phyloP scores from a whole-genome alignment of 2,797 vertebrate genomes.

The Pteronotus mesoamericanus region DNA sequence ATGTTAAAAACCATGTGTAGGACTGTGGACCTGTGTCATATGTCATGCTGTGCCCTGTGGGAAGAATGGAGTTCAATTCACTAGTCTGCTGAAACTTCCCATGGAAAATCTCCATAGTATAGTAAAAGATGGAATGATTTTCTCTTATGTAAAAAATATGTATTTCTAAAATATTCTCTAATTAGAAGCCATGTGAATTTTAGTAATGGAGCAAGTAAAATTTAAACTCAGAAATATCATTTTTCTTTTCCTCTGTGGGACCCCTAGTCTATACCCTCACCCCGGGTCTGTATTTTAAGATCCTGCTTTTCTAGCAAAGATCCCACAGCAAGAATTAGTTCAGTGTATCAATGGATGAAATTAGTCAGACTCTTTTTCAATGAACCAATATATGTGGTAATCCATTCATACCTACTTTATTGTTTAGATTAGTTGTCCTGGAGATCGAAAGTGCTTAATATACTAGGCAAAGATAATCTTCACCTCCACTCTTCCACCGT shows the following conservation, averaged over 20 bases:
- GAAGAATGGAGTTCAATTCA: neutral
- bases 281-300: neutral
- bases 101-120: neutral
- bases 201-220: neutral
- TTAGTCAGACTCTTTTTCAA: neutral
- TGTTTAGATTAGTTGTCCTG: neutral
- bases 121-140: constrained; percentile 12
- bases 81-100: neutral
- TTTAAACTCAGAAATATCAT: neutral
- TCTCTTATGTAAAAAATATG: neutral
- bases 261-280: neutral
- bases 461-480: no score
- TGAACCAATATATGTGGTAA: neutral
- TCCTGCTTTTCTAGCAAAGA: neutral
- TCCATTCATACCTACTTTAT: neutral
- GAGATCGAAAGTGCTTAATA: neutral
- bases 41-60: neutral
- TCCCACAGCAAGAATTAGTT: neutral
- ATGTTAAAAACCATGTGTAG: neutral
- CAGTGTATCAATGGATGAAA: neutral
- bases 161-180: neutral
- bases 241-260: neutral
- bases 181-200: neutral
- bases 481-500: neutral
- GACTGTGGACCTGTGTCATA: neutral